Base-by-base conservation (phyloP, 2,888 invertebrate genomes). In the Phania funesta region DNA sequence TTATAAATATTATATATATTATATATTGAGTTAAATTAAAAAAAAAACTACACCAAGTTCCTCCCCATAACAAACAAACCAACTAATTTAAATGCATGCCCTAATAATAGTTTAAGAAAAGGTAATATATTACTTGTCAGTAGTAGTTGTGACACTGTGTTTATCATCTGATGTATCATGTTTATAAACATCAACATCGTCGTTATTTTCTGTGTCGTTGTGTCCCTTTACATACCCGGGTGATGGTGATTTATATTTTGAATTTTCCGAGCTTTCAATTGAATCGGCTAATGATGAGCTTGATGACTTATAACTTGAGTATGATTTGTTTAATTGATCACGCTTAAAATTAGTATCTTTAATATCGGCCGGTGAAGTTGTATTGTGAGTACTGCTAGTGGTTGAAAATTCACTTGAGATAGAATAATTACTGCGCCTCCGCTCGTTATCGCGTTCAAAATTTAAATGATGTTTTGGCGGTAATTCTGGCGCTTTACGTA, bases 211-310 rank as follows among this genome's bases (percentile, higher is more conserved):
- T 71, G 56, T 65, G 26, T 50, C 22, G 18, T 60, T 65, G 46
- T 52, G 18, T 9, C 18, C 62, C 58, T 62, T 60, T 80, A 85
- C 86, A 85, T 90, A 91, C 91, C 91, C 89, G 73, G 90, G 91
- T 85, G 91, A 89, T 85, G 88, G 89, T 83, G 89, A 90, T 85
- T 90, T 90, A 77, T 87, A 91, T 84, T 89, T 90, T 83, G 86
- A 86, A 85, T 86, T 88, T 64, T 90, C 88, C 20, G 86, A 87
- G 50, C 87, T 87, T 48, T 88, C 88, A 77, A 86, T 88, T 52
- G 86, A 87, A 54, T 85, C 88, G 60, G 86, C 87, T 38, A 87
- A 84, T 6, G 88, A 88, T 22, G 88, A 88, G 74, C 88, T 86
- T 5, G 90, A 85, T 56, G 89, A 82, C 46, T 60, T 82, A 50